These are phyloP conservation scores for Heterodera carotae DNA, from an alignment of 1,140 invertebrate genomes.

Conservation along the genomic window DNA sequence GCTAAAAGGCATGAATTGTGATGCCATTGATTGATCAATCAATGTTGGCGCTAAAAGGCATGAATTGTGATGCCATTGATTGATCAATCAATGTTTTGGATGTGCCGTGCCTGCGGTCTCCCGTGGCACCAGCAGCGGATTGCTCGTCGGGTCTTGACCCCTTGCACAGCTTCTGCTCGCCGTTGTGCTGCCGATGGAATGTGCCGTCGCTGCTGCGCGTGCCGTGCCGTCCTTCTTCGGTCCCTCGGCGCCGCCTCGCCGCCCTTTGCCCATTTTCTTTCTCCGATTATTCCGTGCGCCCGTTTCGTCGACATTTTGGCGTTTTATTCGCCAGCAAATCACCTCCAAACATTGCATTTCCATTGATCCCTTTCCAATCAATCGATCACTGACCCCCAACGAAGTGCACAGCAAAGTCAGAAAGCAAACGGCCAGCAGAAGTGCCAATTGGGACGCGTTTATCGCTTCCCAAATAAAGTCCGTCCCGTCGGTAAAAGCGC, in stretches of 20 bases:
- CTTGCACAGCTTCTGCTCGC: conserved; percentile 3
- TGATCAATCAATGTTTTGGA: neutral
- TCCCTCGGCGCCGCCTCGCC: neutral
- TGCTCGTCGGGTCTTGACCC: conserved; percentile 26
- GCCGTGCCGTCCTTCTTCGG: conserved; percentile 17
- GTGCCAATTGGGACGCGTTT: conserved; percentile 30
- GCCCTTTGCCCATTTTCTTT: neutral
- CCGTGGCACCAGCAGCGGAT: conserved; percentile 36
- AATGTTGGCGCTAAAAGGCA: no score
- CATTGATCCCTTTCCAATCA: neutral
- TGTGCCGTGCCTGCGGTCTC: conserved; percentile 20
- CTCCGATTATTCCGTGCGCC: conserved; percentile 4
- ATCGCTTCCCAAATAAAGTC: conserved; percentile 21
- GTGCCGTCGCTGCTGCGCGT: neutral
- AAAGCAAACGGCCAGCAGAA: conserved; percentile 40
- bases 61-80: no score
- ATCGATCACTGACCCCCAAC: conserved; percentile 32
- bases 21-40: no score
- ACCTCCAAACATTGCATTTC: conserved; percentile 7
- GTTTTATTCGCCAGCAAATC: conserved; percentile 11
- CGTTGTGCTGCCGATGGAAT: neutral
- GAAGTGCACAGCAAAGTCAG: conserved; percentile 35
- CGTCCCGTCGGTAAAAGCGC: conserved; percentile 8
- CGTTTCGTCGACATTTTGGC: neutral
- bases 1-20: no score